Evolutionary conservation across 2,113 vertebrate genomes (phyloP).

Genomic region (Zootoca vivipara): DNA sequence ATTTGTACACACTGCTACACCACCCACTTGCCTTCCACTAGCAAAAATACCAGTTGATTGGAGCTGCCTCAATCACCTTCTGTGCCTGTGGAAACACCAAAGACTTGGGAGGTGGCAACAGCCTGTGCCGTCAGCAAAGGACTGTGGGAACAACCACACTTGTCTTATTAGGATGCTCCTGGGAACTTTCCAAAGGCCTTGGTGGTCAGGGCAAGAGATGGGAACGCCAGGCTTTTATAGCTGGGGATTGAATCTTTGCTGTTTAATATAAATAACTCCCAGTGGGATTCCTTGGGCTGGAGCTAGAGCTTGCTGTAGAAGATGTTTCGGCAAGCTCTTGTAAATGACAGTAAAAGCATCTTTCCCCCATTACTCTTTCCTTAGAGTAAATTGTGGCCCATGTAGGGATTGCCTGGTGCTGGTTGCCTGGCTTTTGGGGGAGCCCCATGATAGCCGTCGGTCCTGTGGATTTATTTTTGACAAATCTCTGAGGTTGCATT

Average conservation of each 20-base stretch:
- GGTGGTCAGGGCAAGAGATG: not conserved
- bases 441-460: not conserved
- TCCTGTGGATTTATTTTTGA: not conserved
- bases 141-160: not conserved
- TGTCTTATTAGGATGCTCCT: not conserved
- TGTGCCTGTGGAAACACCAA: not conserved
- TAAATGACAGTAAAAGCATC: not conserved
- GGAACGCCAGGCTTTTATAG: not conserved
- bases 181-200: not conserved
- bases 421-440: not conserved
- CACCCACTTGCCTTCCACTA: conserved; percentile 20
- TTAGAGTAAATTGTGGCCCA: not conserved
- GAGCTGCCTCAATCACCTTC: not conserved
- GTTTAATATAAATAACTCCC: conserved; percentile 1
- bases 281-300: not conserved
- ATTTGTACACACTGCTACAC: conserved; percentile 76
- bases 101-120: not conserved
- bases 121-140: not conserved
- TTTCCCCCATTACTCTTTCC: not conserved
- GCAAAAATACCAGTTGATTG: not conserved
- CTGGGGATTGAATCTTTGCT: not conserved
- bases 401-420: conserved; percentile 1
- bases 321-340: not conserved
- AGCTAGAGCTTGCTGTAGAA: not conserved
- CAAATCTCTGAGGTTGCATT: not conserved